Base-by-base conservation (phyloP, 1,140 invertebrate species). In the Drosophila malerkotliana region DNA sequence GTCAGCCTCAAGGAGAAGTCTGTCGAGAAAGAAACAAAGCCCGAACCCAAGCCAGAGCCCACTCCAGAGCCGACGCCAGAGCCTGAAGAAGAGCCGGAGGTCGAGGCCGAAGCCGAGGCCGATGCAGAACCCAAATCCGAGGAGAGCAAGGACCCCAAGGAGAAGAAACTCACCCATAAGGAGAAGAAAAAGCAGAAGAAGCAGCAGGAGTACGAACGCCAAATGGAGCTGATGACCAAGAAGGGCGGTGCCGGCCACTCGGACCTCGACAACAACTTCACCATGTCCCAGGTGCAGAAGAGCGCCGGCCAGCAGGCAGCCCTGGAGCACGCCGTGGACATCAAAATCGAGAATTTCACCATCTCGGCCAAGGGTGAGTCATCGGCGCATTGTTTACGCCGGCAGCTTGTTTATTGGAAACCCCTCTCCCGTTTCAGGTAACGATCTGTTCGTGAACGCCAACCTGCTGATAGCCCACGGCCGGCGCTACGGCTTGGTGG, bases 301-400 rank as follows among this genome's bases (percentile, higher is more conserved):
- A 95, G 96, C 59, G 95, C 95, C 18, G 96, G 96, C 84, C 96
- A 98, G 76, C 94, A 96, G 78, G 95, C 95, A 34, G 95, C 97
- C 21, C 81, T 99, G 52, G 98, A 99, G 90, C 97, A 98, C 92
- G 98, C 98, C 3, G 96, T 99, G 15, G 98, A 99, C 92, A 99
- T 99, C 26, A 99, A 99, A 94, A 96, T 99, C 21, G 99, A 99
- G 90, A 99, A 98, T 92, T 99, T 99, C 91, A 98, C 97, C 58
- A 99, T 99, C 71, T 95, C 97, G 21, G 99, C 99, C 0, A 97
- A 98, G 92, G 99, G 99, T 68, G 98, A 99, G 78, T 79, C 44
- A 30, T 41, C 3, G 4, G 1, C 2, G 10, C 21, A 21, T 1
- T 21, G 21, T 21, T 21, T 21, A 15, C 1, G 12, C 2, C 3